Evolutionary conservation across 2,888 invertebrate species (phyloP).

Genomic region (Chrysomela aeneicollis): DNA sequence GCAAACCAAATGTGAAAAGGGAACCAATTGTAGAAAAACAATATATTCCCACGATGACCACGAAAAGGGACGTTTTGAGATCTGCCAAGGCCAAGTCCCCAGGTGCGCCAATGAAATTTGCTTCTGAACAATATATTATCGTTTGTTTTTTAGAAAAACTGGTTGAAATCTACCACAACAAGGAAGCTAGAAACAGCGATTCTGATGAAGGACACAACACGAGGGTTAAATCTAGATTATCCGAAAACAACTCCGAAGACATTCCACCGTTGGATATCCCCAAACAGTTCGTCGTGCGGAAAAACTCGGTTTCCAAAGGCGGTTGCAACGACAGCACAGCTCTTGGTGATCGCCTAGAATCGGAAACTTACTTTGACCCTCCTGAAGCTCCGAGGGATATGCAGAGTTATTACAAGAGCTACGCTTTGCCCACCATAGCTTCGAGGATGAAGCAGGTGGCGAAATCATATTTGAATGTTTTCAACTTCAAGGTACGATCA

Average conservation of each 20-base stretch:
- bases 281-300: slow-evolving; percentile 5
- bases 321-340: slow-evolving; percentile 15
- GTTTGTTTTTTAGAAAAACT: slow-evolving; percentile 46
- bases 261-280: slow-evolving; percentile 41
- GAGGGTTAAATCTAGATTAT: background rate
- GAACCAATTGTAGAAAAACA: background rate
- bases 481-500: slow-evolving; percentile 62
- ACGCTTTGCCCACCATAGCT: slow-evolving; percentile 72
- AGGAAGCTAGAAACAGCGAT: slow-evolving; percentile 54
- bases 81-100: slow-evolving; percentile 2
- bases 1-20: background rate
- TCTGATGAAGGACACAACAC: slow-evolving; percentile 52
- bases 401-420: slow-evolving; percentile 54
- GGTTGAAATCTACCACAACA: slow-evolving; percentile 60
- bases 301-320: background rate
- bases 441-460: slow-evolving; percentile 71
- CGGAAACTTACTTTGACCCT: slow-evolving; percentile 39
- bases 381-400: slow-evolving; percentile 44
- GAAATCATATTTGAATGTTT: slow-evolving; percentile 63
- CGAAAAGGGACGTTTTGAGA: background rate
- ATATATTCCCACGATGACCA: background rate
- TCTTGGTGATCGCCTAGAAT: slow-evolving; percentile 7
- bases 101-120: no score
- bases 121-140: no score
- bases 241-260: slow-evolving; percentile 16